Evolutionary conservation across 2,888 invertebrate genomes (phyloP).

Genomic region (Abrostola tripartita): DNA sequence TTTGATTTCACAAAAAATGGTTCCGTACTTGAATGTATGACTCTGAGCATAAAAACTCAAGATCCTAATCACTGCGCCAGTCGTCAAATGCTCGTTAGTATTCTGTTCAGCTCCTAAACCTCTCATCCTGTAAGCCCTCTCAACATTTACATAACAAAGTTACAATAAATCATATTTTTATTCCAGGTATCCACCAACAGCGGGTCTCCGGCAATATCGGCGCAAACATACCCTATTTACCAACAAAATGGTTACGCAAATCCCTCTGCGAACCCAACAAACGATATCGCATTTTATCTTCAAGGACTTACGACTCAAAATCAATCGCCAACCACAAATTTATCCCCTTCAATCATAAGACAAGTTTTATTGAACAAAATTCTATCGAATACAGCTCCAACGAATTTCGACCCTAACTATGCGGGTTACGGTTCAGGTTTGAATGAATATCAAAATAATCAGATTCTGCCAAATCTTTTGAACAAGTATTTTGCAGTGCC

Average conservation of each 20-base stretch:
- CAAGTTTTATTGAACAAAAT: constrained; percentile 64
- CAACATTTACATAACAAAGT: constrained; percentile 4
- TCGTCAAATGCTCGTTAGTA: too few relatives aligned
- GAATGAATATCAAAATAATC: constrained; percentile 38
- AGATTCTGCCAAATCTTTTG: constrained; percentile 56
- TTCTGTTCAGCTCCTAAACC: too few relatives aligned
- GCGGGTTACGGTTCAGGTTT: constrained; percentile 61
- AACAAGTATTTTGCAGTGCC: constrained; percentile 70
- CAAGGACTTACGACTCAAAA: constrained; percentile 55
- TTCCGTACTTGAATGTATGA: too few relatives aligned
- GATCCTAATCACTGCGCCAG: too few relatives aligned
- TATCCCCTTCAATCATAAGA: constrained; percentile 53
- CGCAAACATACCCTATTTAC: constrained; percentile 54
- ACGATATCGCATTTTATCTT: constrained; percentile 56
- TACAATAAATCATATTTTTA: constrained; percentile 36
- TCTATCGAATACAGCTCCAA: constrained; percentile 58
- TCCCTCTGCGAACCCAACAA: constrained; percentile 44
- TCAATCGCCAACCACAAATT: constrained; percentile 43
- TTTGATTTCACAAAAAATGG: too few relatives aligned
- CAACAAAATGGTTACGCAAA: constrained; percentile 47
- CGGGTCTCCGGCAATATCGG: constrained; percentile 49
- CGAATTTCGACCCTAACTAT: constrained; percentile 57
- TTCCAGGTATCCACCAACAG: constrained; percentile 71
- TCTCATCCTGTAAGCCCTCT: not conserved
- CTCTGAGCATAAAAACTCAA: too few relatives aligned